Evolutionary conservation across 2,113 vertebrate species (phyloP), one percentile per base, ranked within the genome.

Genomic region (Mormoops blainvillei): DNA sequence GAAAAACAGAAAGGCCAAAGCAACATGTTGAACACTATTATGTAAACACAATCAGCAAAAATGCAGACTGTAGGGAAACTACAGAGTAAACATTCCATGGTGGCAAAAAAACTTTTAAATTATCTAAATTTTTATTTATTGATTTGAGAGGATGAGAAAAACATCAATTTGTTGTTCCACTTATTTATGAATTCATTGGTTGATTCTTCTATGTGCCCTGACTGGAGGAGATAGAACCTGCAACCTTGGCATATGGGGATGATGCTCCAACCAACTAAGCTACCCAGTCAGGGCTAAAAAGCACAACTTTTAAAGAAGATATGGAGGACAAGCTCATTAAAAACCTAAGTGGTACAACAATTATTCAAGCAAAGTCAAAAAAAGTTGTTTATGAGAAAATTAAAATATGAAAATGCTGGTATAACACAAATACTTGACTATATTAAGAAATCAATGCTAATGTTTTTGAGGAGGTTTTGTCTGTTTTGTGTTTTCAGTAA

Each of bases 1-100:
- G 85, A 77, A 92, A 93, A 90, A 88, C 19, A 63, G 10, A 63
- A 92, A 31, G 31, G 67, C 80, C 38, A 82, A 96, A 97, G 38
- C 41, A 95, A 65, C n/a, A 33, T 77, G 28, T 80, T 92, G 61
- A 89, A 43, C 4, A 54, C 61, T 16, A 73, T 5, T 7, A 96
- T 7, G 36, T 65, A 82, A 95, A 77, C 70, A 92, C 48, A 88
- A 61, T 50, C 58, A 92, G 58, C 33, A 61, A 84, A 77, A 92
- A 83, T 48, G 31, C 26, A 78, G 54, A 67, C 63, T 56, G 1
- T 56, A 74, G 19, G 19, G 28, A 89, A 96, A 92, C 16, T 31
- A 36, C 3, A 90, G 11, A n/a, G 58, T 12, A 18, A 56, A 71
- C 8, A 90, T 41, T 50, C 22, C n/a, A 4, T 28, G 63, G 15